Evolutionary conservation across 2,797 vertebrate species (phyloP).

Genomic region (Masticophis lateralis): DNA sequence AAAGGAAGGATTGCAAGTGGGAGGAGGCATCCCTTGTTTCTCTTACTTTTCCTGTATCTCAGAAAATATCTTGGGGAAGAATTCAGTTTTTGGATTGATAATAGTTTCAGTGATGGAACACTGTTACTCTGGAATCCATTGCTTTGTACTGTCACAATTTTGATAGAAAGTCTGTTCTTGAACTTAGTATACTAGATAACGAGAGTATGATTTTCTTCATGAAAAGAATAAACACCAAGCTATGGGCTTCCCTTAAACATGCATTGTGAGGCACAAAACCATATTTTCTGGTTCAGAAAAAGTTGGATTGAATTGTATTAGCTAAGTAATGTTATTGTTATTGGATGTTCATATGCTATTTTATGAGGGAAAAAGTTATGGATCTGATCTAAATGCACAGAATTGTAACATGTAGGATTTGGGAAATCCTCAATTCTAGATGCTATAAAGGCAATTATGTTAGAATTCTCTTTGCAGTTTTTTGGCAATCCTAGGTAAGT

Average conservation of each 20-base stretch:
- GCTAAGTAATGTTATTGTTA: background rate
- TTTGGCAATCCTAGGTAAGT: background rate
- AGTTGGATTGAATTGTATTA: background rate
- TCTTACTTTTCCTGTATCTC: background rate
- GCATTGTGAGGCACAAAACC: background rate
- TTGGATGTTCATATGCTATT: background rate
- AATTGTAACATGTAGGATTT: background rate
- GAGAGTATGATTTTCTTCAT: background rate
- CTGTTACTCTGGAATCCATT: background rate
- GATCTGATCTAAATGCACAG: background rate
- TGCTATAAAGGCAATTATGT: background rate
- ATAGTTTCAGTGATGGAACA: background rate
- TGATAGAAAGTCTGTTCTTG: background rate
- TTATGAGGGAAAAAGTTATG: background rate
- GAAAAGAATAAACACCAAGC: background rate
- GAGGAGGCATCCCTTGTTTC: background rate
- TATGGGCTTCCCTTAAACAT: background rate
- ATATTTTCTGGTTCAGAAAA: background rate
- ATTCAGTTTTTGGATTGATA: background rate
- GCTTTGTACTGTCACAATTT: background rate
- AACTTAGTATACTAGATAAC: background rate
- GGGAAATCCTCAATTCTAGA: background rate
- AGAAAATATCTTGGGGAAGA: background rate
- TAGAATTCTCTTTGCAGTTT: background rate
- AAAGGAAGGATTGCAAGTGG: background rate